Evolutionary conservation across 2,113 vertebrate genomes (phyloP).

Genomic region (Acrocephalus arundinaceus): DNA sequence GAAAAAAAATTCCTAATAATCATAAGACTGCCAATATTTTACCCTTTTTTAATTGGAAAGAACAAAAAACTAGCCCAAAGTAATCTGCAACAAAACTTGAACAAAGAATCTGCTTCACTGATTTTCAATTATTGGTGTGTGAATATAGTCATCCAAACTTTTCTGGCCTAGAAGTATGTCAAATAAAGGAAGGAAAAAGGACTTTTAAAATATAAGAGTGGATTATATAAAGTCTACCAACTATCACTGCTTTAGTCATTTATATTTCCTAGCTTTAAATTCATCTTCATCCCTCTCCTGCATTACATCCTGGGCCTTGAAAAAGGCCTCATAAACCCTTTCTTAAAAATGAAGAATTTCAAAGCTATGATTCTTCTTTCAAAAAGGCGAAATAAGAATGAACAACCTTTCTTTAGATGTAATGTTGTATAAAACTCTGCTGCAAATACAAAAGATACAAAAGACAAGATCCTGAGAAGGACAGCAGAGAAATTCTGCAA

Average conservation of each 20-base stretch:
- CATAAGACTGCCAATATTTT: not conserved
- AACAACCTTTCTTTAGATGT: not conserved
- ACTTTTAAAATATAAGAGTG: not conserved
- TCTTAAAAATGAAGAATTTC: not conserved
- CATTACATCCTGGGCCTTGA: not conserved
- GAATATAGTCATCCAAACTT: not conserved
- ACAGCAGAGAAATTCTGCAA: not conserved
- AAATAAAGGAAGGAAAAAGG: not conserved
- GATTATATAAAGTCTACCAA: not conserved
- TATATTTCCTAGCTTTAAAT: not conserved
- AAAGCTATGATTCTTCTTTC: not conserved
- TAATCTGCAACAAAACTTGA: not conserved
- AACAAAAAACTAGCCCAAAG: not conserved
- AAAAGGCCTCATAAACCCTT: not conserved
- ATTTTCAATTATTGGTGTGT: not conserved
- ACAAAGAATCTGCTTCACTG: not conserved
- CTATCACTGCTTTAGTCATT: not conserved
- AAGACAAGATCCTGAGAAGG: not conserved
- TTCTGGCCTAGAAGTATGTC: not conserved
- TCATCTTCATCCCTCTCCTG: not conserved
- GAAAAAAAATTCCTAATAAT: not conserved
- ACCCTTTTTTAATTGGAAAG: not conserved
- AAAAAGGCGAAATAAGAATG: not conserved
- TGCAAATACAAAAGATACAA: not conserved
- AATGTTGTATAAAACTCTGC: not conserved